These are phyloP conservation scores for Microplitis deprimator DNA, from an alignment of 2,888 invertebrate species.

Conservation along the genomic window DNA sequence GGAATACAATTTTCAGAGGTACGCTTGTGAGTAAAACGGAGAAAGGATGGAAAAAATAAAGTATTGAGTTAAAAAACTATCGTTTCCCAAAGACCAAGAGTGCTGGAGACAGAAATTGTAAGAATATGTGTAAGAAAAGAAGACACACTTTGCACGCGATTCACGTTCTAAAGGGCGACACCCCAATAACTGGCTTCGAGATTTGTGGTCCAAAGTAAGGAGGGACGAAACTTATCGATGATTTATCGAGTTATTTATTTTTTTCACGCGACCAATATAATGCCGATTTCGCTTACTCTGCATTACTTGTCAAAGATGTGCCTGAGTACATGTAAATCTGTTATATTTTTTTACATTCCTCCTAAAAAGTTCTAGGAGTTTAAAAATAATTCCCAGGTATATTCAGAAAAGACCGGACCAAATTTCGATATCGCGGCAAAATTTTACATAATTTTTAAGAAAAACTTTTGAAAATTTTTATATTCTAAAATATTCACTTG, in stretches of 20 bases:
- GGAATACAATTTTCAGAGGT: conserved; percentile 41
- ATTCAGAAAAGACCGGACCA: no score
- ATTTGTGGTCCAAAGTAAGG: conserved; percentile 61
- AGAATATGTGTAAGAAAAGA: conserved; percentile 36
- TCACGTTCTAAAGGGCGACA: conserved; percentile 62
- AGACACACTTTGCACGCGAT: conserved; percentile 55
- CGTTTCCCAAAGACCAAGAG: conserved; percentile 35
- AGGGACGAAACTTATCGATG: conserved; percentile 61
- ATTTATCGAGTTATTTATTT: conserved; percentile 62
- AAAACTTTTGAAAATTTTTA: no score
- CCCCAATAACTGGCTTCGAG: conserved; percentile 63
- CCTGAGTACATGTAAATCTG: conserved; percentile 31
- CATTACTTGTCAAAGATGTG: conserved; percentile 26
- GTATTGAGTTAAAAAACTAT: conserved; percentile 32
- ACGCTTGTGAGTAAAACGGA: conserved; percentile 39
- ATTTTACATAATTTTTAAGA: no score
- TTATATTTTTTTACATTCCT: not conserved
- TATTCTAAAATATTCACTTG: no score
- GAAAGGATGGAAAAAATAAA: conserved; percentile 42
- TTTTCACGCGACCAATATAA: conserved; percentile 37
- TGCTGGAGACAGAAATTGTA: conserved; percentile 38
- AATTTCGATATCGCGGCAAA: no score
- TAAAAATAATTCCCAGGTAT: no score
- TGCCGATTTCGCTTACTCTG: conserved; percentile 39
- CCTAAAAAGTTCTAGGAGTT: not conserved